phyloP scores from a whole-genome alignment of 2,113 vertebrate genomes.

The Anthoscopus minutus region DNA sequence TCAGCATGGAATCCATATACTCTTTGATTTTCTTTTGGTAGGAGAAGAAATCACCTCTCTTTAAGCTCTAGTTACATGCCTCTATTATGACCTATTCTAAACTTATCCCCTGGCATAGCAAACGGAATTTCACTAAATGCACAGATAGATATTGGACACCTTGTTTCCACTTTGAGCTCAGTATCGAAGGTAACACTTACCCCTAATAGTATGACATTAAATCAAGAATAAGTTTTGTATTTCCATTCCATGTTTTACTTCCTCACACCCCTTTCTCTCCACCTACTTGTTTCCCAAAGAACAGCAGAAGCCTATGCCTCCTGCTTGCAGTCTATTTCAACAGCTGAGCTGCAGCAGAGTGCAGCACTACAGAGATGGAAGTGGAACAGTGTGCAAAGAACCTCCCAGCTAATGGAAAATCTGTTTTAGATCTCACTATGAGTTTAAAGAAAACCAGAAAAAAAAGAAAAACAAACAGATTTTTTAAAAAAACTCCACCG shows the following conservation, averaged over 20 bases:
- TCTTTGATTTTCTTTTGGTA: neutral
- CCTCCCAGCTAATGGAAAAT: neutral
- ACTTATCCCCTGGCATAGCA: conserved; percentile 64
- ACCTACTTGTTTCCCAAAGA: conserved; percentile 4
- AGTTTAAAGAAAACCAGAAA: neutral
- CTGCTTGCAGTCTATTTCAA: neutral
- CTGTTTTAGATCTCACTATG: neutral
- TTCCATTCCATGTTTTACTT: conserved; percentile 58
- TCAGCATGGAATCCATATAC: neutral
- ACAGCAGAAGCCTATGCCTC: conserved; percentile 23
- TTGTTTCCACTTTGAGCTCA: conserved; percentile 67
- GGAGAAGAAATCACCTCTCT: conserved; percentile 50
- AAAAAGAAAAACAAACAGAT: neutral
- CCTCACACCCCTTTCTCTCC: conserved; percentile 25
- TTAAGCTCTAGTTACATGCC: conserved; percentile 53
- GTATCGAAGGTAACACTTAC: conserved; percentile 58
- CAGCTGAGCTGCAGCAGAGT: conserved; percentile 40
- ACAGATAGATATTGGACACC: conserved; percentile 68
- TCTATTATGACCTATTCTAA: conserved; percentile 62
- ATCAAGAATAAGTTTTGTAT: conserved; percentile 60
- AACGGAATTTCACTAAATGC: conserved; percentile 61
- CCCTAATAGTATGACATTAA: conserved; percentile 44
- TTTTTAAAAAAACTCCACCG: neutral
- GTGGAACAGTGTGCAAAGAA: neutral
- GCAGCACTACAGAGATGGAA: neutral